phyloP scores from a whole-genome alignment of 2,888 invertebrate genomes.

The Caenorhabditis becei region DNA sequence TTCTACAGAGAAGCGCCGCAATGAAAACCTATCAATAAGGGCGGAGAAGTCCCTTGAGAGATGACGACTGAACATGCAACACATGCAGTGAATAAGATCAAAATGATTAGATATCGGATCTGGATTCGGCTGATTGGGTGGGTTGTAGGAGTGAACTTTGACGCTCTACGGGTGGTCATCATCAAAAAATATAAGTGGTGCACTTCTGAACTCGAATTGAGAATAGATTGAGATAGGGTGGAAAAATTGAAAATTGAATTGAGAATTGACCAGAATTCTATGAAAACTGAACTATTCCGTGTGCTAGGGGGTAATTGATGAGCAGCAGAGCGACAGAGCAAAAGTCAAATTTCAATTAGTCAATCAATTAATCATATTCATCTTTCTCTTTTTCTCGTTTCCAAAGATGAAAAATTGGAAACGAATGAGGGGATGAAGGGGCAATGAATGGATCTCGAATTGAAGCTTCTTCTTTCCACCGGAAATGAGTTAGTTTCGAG shows the following conservation, averaged over 20 bases:
- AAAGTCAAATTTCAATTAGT: conserved; percentile 35
- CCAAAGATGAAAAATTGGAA: not conserved
- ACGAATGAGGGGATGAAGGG: too few relatives aligned
- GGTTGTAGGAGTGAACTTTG: conserved; percentile 34
- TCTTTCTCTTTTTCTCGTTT: too few relatives aligned
- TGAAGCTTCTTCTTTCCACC: not conserved
- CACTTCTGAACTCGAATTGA: conserved; percentile 22
- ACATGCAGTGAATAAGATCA: conserved; percentile 32
- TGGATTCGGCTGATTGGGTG: conserved; percentile 34
- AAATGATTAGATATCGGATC: conserved; percentile 40
- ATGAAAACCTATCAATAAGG: conserved; percentile 59
- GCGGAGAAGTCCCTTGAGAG: conserved; percentile 44
- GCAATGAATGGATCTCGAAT: conserved; percentile 6
- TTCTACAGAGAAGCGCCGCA: conserved; percentile 5
- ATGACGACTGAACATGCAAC: conserved; percentile 45
- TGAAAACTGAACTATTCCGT: conserved; percentile 36
- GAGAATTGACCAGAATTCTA: conserved; percentile 13
- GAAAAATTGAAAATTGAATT: conserved; percentile 53
- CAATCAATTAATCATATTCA: conserved; percentile 33
- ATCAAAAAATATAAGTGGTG: conserved; percentile 30
- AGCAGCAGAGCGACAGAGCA: conserved; percentile 15
- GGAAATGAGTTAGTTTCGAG: conserved; percentile 8
- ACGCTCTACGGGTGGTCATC: conserved; percentile 22
- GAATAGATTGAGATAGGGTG: not conserved
- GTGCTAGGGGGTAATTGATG: conserved; percentile 26